Evolutionary conservation across 2,113 vertebrate genomes (phyloP).

Genomic region (Rhynchomys soricoides): DNA sequence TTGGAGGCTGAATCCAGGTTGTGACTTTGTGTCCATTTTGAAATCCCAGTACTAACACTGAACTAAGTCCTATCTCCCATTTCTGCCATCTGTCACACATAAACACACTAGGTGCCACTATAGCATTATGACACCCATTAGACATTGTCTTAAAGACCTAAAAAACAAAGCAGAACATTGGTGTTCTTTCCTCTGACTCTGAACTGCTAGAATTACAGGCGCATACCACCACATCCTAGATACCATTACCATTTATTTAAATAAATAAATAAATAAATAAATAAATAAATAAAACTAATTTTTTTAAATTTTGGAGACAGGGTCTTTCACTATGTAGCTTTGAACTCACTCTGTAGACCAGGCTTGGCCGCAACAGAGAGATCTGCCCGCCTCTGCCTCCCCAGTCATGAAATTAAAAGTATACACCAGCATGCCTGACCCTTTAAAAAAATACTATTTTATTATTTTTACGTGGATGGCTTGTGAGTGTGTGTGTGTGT

Average conservation of each 20-base stretch:
- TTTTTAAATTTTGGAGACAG: neutral
- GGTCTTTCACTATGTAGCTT: neutral
- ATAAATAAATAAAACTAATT: neutral
- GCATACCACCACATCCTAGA: neutral
- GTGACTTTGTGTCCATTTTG: neutral
- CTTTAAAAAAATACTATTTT: neutral
- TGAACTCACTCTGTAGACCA: neutral
- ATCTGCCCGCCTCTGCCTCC: neutral
- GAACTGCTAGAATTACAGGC: neutral
- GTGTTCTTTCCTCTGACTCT: neutral
- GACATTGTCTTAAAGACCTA: neutral
- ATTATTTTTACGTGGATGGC: neutral
- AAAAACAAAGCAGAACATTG: neutral
- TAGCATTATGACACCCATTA: neutral
- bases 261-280: neutral
- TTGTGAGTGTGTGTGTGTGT: too few species aligned
- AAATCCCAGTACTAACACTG: neutral
- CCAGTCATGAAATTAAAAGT: neutral
- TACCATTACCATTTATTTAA: too few species aligned
- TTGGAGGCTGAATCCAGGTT: neutral
- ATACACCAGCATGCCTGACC: neutral
- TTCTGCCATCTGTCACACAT: fast-evolving
- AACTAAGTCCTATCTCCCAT: neutral
- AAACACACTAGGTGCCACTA: too few species aligned
- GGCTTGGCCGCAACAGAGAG: neutral